Conservation (phyloP, 2,797 vertebrate species). For the Geotrypetes seraphini region DNA sequence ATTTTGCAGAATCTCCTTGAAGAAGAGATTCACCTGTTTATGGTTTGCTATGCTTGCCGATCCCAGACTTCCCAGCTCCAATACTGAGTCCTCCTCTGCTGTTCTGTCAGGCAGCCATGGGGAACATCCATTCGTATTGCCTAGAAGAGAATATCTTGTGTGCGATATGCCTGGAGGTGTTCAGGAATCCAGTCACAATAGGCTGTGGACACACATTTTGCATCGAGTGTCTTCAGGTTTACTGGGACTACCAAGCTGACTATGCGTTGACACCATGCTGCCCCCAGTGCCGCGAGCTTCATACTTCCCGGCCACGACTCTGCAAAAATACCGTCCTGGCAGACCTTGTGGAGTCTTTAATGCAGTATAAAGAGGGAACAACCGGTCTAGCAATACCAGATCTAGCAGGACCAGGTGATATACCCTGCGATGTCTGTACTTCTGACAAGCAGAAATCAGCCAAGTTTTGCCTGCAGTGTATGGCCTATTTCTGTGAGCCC, state of each 20-base stretch:
- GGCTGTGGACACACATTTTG: constrained; percentile 83
- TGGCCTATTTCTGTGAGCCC: constrained; percentile 66
- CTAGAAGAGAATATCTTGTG: constrained; percentile 67
- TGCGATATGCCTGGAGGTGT: constrained; percentile 62
- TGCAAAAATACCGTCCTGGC: constrained; percentile 65
- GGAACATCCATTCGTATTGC: background rate
- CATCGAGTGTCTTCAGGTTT: constrained; percentile 72
- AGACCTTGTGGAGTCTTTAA: constrained; percentile 70
- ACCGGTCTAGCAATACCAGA: constrained; percentile 33
- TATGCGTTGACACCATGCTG: constrained; percentile 65
- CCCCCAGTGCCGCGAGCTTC: constrained; percentile 70
- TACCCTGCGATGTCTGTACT: constrained; percentile 63
- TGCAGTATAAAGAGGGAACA: constrained; percentile 53
- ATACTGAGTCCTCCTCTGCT: background rate
- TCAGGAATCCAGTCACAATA: constrained; percentile 67
- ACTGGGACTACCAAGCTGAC: constrained; percentile 67
- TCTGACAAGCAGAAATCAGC: constrained; percentile 57
- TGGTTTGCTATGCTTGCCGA: background rate
- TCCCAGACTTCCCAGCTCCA: background rate
- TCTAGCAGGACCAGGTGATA: constrained; percentile 41
- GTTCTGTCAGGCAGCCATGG: background rate
- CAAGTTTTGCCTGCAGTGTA: constrained; percentile 66
- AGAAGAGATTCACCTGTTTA: too few relatives aligned
- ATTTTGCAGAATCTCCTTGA: too few relatives aligned
- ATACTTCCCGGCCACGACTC: constrained; percentile 67